phyloP scores from a whole-genome alignment of 2,113 vertebrate genomes.

The Genyomyrus donnyi region DNA sequence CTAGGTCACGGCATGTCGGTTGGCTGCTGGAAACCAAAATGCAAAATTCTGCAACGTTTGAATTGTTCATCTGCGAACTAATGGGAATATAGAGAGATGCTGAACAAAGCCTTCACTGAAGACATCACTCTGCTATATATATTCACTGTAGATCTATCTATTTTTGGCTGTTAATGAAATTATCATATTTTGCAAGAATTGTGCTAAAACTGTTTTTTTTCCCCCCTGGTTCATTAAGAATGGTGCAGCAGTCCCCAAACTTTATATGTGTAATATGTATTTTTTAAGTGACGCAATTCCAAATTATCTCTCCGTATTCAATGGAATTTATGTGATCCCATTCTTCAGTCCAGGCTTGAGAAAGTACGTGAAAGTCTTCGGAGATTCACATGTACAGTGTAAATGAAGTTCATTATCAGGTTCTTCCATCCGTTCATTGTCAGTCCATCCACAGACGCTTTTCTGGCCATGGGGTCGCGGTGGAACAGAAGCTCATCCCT shows the following conservation, averaged over 20 bases:
- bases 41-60: not conserved
- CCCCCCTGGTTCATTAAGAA: not conserved
- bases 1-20: too few relatives aligned
- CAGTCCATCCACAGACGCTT: not conserved
- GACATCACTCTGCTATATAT: not conserved
- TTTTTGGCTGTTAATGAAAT: not conserved
- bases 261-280: not conserved
- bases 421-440: not conserved
- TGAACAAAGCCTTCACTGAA: not conserved
- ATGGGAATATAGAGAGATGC: not conserved
- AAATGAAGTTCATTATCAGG: not conserved
- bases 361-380: not conserved
- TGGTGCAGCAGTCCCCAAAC: not conserved
- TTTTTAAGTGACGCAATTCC: not conserved
- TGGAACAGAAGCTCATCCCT: not conserved
- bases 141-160: not conserved
- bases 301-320: not conserved
- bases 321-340: not conserved
- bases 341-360: not conserved
- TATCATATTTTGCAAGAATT: not conserved
- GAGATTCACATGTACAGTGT: not conserved
- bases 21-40: not conserved
- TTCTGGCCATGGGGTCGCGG: not conserved
- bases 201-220: not conserved
- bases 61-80: not conserved